phyloP scores from a whole-genome alignment of 1,140 invertebrate genomes.

The Scaptomyza hsui region DNA sequence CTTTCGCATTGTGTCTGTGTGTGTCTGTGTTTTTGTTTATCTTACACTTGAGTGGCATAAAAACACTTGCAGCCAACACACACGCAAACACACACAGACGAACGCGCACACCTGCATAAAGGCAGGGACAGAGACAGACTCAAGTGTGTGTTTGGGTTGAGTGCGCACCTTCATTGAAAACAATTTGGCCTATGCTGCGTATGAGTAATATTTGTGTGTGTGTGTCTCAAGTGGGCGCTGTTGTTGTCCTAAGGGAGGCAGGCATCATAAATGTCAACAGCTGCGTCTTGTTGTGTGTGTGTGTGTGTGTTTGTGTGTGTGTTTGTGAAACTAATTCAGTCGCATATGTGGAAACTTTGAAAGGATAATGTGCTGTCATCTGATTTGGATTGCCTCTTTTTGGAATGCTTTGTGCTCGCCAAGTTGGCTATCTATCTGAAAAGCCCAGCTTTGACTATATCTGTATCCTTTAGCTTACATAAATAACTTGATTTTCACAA shows the following conservation, averaged over 20 bases:
- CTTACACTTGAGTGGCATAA: conserved; percentile 70
- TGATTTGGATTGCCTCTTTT: conserved; percentile 18
- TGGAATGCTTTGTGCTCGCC: neutral
- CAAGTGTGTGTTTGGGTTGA: conserved; percentile 47
- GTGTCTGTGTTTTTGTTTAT: conserved; percentile 80
- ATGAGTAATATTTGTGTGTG: conserved; percentile 62
- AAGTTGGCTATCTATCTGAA: neutral
- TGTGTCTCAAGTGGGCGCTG: neutral
- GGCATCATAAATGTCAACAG: conserved; percentile 51
- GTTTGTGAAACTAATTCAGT: conserved; percentile 14
- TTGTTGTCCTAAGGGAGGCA: neutral
- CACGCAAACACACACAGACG: conserved; percentile 18
- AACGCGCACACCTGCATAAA: conserved; percentile 33
- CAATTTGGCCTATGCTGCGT: conserved; percentile 72
- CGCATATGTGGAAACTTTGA: conserved; percentile 11
- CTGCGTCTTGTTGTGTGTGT: conserved; percentile 25
- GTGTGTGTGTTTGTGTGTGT: conserved; percentile 3
- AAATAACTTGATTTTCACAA: no score
- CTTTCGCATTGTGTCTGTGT: conserved; percentile 56
- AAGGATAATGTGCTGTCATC: conserved; percentile 25
- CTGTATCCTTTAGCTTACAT: no score
- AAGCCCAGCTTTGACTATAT: neutral
- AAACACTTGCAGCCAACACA: conserved; percentile 44
- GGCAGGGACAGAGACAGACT: conserved; percentile 54
- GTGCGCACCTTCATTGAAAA: conserved; percentile 65